A percentile compares a stretch with the other conserved stretches of the same genome.
Conservation (phyloP, 2,797 vertebrate genomes). For the Chiroxiphia lanceolata region DNA sequence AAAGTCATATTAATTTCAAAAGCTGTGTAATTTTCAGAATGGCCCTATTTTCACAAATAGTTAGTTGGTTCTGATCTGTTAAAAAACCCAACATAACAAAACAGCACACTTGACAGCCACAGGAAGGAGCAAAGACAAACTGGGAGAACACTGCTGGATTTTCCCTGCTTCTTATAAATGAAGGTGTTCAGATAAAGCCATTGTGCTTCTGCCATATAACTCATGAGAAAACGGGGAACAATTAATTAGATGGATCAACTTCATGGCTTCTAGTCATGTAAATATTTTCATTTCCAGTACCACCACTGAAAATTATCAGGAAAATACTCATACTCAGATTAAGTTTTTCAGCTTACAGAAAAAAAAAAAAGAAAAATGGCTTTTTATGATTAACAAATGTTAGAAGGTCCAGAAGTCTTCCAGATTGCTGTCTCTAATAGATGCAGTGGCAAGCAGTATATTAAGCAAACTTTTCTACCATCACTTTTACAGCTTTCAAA, state of each 20-base stretch:
- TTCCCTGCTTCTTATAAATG: neutral
- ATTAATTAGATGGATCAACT: neutral
- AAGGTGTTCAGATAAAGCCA: neutral
- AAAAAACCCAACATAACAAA: neutral
- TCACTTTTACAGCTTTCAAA: neutral
- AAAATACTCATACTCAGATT: neutral
- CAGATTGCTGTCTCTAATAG: neutral
- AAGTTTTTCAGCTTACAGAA: neutral
- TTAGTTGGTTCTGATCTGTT: neutral
- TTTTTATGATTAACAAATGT: neutral
- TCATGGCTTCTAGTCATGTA: neutral
- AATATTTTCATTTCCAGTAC: neutral
- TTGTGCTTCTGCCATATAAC: neutral
- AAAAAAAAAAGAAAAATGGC: neutral
- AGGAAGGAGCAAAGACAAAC: neutral
- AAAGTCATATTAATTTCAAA: neutral
- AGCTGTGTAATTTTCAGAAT: neutral
- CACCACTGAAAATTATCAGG: neutral
- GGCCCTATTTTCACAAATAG: neutral
- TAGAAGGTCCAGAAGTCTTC: neutral
- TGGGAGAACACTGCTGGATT: neutral
- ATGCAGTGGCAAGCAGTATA: neutral
- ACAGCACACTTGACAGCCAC: neutral
- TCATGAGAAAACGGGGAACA: neutral
- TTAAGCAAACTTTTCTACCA: neutral